Percentiles rank a stretch among this genome's conserved stretches.
Conservation (phyloP, 2,113 vertebrate species). For the Etia nguti region DNA sequence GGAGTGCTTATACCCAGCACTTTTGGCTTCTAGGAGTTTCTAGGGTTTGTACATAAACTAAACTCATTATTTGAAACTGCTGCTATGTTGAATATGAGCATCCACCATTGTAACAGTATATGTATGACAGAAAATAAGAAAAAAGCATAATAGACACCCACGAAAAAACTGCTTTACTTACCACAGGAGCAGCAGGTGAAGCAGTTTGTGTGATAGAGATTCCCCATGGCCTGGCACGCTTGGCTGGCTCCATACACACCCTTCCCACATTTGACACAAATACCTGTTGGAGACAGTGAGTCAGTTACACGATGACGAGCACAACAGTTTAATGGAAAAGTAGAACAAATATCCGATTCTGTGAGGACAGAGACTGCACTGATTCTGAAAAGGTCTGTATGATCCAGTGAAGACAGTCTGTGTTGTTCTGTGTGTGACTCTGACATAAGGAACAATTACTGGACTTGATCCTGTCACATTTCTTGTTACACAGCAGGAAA, state of each 20-base stretch:
- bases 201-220: constrained; percentile 96
- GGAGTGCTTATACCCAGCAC: background rate
- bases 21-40: background rate
- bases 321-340: background rate
- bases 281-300: constrained; percentile 74
- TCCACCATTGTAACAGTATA: background rate
- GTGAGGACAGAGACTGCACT: background rate
- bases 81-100: background rate
- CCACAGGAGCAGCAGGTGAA: constrained; percentile 98
- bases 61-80: background rate
- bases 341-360: background rate
- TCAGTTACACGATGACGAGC: background rate
- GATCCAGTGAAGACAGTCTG: background rate
- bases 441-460: background rate
- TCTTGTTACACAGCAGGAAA: background rate
- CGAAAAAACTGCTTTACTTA: constrained; percentile 67
- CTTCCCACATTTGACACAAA: constrained; percentile 96
- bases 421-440: background rate
- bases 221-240: constrained; percentile 97
- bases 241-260: constrained; percentile 96
- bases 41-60: background rate
- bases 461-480: background rate
- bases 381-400: background rate
- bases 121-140: background rate
- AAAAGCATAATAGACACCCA: background rate